Evolutionary conservation across 2,888 invertebrate genomes (phyloP).

Genomic region (Megaustenia siamemsis): DNA sequence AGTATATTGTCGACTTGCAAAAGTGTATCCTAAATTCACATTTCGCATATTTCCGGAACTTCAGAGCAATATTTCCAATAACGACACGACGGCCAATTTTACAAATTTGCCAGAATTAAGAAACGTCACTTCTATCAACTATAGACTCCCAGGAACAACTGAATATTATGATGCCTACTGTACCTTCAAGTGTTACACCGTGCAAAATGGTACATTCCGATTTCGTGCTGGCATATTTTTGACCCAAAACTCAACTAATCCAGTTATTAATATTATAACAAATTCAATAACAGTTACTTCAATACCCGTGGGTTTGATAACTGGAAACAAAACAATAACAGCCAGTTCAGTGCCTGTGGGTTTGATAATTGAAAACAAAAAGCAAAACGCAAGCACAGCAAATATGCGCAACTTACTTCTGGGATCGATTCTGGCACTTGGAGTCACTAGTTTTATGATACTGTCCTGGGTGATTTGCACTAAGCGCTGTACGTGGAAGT

Average conservation of each 20-base stretch:
- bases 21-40: neutral
- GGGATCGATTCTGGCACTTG: neutral
- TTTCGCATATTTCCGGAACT: slow-evolving; percentile 5
- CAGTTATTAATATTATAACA: neutral
- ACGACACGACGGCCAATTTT: too few species aligned
- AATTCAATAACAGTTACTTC: neutral
- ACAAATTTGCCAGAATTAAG: neutral
- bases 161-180: neutral
- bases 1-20: neutral
- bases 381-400: too few species aligned
- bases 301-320: neutral
- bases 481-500: neutral
- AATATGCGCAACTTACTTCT: neutral
- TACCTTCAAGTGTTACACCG: neutral
- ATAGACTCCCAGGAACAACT: neutral
- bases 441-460: neutral
- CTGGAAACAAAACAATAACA: neutral
- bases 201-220: neutral
- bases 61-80: neutral
- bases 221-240: neutral
- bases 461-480: neutral
- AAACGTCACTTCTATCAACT: neutral
- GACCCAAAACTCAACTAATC: neutral
- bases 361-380: too few species aligned
- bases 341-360: neutral